Base-by-base conservation (phyloP, 1,140 invertebrate genomes). In the Ladona fulva region DNA sequence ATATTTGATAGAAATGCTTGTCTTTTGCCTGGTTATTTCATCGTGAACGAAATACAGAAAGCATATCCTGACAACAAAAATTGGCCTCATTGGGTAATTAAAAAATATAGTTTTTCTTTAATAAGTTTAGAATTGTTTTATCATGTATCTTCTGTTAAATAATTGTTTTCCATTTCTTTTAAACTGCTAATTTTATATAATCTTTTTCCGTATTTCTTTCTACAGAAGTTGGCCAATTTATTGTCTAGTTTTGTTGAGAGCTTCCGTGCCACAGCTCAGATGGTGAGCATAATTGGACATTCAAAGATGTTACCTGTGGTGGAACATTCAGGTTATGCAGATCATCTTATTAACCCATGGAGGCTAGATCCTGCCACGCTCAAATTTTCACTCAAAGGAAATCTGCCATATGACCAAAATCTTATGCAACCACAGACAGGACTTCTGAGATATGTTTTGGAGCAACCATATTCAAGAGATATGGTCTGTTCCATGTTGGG, bases 401-500 rank as follows among this genome's bases (percentile, higher is more conserved):
- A 93, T 83, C 85, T 98, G 74, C 97, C 97, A 1, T 98, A 97
- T 83, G 92, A 95, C 79, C 91, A 93, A 80, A 94, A 97, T 82
- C 82, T 98, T n/a, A 83, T 94, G 10, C 92, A 96, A 83, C 95
- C 96, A 10, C 97, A 98, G 86, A 95, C 93, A 7, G 89, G 90
- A 25, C 85, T 99, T 25, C 84, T 99, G 0, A 87, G 94, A 79
- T 97, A 98, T 85, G 95, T 98, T 19, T 85, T 99, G 11, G 93
- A 97, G 82, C 97, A 98, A 84, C 95, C 96, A 0, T 98, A 98
- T 84, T 97, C 96, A 0, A 89, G 95, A 79, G 97, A 99, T 82
- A 97, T 98, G 93, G 95, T 98, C 77, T 97, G 94, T 79, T 93
- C 92, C 0, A 97, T 98, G 94, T 86, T 99, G 24, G 94, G 95